Base-by-base conservation (phyloP, 2,888 invertebrate species). In the Rhagophthalmus giganteus region DNA sequence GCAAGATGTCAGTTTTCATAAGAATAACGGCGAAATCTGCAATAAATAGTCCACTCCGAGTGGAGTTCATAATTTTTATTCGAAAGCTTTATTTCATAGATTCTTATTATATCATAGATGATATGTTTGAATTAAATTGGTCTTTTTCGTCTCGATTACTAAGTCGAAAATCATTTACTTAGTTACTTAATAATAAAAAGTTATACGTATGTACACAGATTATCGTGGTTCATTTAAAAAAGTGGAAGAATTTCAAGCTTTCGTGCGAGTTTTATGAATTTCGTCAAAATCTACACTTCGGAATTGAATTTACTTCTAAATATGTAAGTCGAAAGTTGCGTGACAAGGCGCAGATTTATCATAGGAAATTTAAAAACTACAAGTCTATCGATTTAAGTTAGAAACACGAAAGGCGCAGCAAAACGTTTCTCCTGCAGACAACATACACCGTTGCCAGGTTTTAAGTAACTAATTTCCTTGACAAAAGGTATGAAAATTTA, bases 381-480 rank as follows among this genome's bases (percentile, higher is more conserved):
- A 51, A 45, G 44, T 45, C 28, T 51, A 51, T 51, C 51, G 51
- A 51, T 51, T 51, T 44, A 33, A 45, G 44, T 24, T 44, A 38
- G 44, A 51, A 51, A 45, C 51, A 51, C 44, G 51, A 51, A 51
- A 51, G 44, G 51, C 51, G 44, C 51, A 51, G 51, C 44, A 45
- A 39, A 51, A 44, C 27, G 8, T 34, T 30, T 37, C 39, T 39
- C 41, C 28, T 44, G 42, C 16, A 28, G 25, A 24, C 31, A 30
- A 24, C 14, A 12, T 31, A 41, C 31, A n/a, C 2, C 10, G 35
- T 35, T 35, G 35, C 35, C 35, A 20, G 3, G 13, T 32, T 32
- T 12, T 6, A 30, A 16, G 34, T 24, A 34, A 11, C 3, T 12
- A 31, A 31, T 5, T 31, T 10, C 8, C 6, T 31, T 31, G 9